Base-by-base conservation (phyloP, 1,140 invertebrate genomes). In the Spodoptera frugiperda region DNA sequence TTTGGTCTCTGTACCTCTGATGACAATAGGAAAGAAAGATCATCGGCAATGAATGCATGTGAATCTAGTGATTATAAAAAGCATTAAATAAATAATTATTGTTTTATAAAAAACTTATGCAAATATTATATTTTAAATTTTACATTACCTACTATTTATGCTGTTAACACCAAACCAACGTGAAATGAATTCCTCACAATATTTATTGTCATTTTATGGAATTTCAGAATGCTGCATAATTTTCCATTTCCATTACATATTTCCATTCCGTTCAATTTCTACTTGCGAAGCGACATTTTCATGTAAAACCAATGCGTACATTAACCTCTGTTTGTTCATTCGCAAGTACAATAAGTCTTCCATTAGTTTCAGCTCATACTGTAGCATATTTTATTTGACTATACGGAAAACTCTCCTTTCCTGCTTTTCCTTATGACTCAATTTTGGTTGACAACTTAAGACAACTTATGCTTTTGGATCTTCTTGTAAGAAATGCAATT, bases 281-380 rank as follows among this genome's bases (percentile, higher is more conserved):
- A 54, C 54, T 74, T 17, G 54, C 21, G 46, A 33, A 63, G 59
- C n/a, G 15, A 57, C 44, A 76, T 65, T 76, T 44, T 67, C 49
- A 72, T 61, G 30, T 21, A 54, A 53, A 71, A 63, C 46, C 54
- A 68, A 79, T 76, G 55, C 11, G 46, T 73, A 81, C 77, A 79
- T 81, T 79, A 78, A 83, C 80, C 80, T 83, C 67, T 70, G 68
- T 55, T 39, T 44, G 77, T 77, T 79, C 71, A 82, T 78, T 74
- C 73, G 74, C 78, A 73, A 83, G 80, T 77, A 84, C 79, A 82
- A 84, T 87, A 82, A 84, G 68, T 72, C 78, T 83, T 14, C 4
- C 6, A 81, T 82, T 82, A 80, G 79, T 80, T 82, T 80, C 71
- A 74, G 82, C 65, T 85, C 73, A 82, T 68, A 70, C 73, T 59